Evolutionary conservation across 1,140 invertebrate genomes (phyloP).

Genomic region (Helicoverpa armigera): DNA sequence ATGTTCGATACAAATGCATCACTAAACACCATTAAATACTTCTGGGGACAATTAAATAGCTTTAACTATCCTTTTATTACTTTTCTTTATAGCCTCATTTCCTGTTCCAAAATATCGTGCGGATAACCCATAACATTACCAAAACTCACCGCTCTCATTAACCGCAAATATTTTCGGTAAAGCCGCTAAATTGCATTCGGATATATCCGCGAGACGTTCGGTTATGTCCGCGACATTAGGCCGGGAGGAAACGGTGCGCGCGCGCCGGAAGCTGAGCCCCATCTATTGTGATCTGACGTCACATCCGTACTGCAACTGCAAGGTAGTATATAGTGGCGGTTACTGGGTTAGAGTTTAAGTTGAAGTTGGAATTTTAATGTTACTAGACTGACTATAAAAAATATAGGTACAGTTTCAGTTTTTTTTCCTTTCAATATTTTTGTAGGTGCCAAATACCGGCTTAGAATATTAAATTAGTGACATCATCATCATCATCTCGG

Average conservation of each 20-base stretch:
- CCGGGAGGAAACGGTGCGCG: constrained; percentile 60
- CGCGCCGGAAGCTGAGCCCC: constrained; percentile 62
- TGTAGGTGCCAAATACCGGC: no score
- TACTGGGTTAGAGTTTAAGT: not conserved
- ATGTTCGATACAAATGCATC: not conserved
- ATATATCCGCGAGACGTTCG: constrained; percentile 61
- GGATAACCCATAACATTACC: constrained; percentile 39
- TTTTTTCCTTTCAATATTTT: no score
- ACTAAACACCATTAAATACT: not conserved
- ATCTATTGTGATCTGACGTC: constrained; percentile 66
- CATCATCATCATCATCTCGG: no score
- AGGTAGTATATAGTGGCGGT: not conserved
- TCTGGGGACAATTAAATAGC: not conserved
- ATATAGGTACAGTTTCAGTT: no score
- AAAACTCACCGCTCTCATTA: constrained; percentile 62
- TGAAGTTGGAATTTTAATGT: not conserved
- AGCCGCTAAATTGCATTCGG: constrained; percentile 67
- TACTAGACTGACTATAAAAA: no score
- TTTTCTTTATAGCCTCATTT: not conserved
- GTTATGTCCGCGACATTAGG: constrained; percentile 63
- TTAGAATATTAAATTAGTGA: no score
- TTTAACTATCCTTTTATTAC: constrained; percentile 3
- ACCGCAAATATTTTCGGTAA: constrained; percentile 63
- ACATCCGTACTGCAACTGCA: constrained; percentile 57
- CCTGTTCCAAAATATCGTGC: not conserved